A percentile compares a stretch with the other conserved stretches of the same genome.
Evolutionary conservation across 2,888 invertebrate genomes (phyloP).

Genomic region (Acronicta alni): DNA sequence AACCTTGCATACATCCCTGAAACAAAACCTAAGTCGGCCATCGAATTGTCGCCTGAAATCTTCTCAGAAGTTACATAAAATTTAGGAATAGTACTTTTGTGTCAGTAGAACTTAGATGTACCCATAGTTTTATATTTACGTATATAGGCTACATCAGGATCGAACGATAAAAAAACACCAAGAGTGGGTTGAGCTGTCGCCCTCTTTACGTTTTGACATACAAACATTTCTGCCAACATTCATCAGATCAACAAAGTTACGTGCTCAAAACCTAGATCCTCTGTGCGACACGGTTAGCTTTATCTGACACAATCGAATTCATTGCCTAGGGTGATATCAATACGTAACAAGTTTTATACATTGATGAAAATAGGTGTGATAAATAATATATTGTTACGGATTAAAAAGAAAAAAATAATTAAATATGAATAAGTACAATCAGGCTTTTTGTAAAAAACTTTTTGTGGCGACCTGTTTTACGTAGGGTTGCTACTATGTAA

Average conservation of each 20-base stretch:
- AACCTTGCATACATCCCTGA: constrained; percentile 1
- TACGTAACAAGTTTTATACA: constrained; percentile 43
- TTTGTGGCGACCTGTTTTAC: constrained; percentile 13
- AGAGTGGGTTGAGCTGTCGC: constrained; percentile 63
- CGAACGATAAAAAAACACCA: constrained; percentile 41
- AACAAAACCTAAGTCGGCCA: not conserved
- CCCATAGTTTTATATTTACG: constrained; percentile 1
- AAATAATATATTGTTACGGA: constrained; percentile 20
- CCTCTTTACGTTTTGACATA: constrained; percentile 78
- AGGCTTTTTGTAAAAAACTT: constrained; percentile 26
- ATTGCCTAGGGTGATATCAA: constrained; percentile 61
- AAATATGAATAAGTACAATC: constrained; percentile 21
- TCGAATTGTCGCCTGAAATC: not conserved
- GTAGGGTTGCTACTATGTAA: constrained; percentile 34
- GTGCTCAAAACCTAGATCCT: constrained; percentile 84
- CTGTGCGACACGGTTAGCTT: constrained; percentile 79
- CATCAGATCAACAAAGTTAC: constrained; percentile 75
- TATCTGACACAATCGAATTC: constrained; percentile 75
- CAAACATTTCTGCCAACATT: constrained; percentile 71
- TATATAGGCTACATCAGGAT: constrained; percentile 33
- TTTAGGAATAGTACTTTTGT: not conserved
- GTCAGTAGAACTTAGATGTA: not conserved
- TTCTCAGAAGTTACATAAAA: not conserved
- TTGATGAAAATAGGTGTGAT: constrained; percentile 24
- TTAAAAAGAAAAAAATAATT: constrained; percentile 27